phyloP scores from a whole-genome alignment of 2,797 vertebrate genomes.

The Sorex maritimensis region DNA sequence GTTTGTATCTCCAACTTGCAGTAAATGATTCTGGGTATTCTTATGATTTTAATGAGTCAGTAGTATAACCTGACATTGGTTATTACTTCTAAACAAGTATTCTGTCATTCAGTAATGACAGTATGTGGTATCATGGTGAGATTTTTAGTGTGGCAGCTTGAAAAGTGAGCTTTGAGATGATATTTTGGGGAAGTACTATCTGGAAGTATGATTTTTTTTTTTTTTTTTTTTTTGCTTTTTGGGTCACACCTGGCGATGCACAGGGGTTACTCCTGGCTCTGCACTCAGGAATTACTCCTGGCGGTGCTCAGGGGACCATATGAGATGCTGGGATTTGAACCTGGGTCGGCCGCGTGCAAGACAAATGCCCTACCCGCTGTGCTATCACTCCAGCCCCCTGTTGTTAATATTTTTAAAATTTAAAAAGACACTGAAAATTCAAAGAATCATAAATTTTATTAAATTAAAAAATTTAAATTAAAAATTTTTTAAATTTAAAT shows the following conservation, averaged over 20 bases:
- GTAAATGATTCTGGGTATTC: not conserved
- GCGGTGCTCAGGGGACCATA: no score
- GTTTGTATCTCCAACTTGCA: not conserved
- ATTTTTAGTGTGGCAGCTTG: not conserved
- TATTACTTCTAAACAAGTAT: not conserved
- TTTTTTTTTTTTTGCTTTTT: no score
- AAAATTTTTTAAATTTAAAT: no score
- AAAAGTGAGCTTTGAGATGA: not conserved
- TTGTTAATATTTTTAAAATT: not conserved
- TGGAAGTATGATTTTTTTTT: not conserved
- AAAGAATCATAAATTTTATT: not conserved
- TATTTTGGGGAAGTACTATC: not conserved
- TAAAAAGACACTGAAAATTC: not conserved
- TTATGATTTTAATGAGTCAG: not conserved
- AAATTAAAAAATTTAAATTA: not conserved
- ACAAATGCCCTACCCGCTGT: no score
- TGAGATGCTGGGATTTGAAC: no score
- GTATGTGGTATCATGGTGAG: not conserved
- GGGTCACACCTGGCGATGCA: no score
- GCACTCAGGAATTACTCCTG: no score
- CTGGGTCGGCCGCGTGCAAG: no score
- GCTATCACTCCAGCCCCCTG: no score
- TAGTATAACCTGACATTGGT: not conserved
- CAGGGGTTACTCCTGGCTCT: no score
- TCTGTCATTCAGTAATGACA: constrained; percentile 36